Percentiles rank a stretch among this genome's conserved stretches.
Evolutionary conservation across 2,888 invertebrate genomes (phyloP).

Genomic region (Arge pagana): DNA sequence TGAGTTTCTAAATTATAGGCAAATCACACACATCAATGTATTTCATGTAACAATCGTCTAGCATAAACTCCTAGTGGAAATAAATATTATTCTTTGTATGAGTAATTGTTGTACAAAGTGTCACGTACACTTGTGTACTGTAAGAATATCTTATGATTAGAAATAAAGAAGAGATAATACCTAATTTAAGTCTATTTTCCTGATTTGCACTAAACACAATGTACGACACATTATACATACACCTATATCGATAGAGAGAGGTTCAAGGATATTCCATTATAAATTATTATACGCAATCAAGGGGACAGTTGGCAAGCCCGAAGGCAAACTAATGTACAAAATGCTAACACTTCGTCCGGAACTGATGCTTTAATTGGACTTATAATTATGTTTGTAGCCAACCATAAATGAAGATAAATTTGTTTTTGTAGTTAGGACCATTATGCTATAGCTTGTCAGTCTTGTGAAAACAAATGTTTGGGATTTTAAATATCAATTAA

Average conservation of each 20-base stretch:
- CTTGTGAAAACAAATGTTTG: background rate
- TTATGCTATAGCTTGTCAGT: too few relatives aligned
- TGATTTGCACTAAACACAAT: constrained; percentile 16
- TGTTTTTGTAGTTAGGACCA: too few relatives aligned
- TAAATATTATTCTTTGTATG: constrained; percentile 37
- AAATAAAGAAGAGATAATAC: constrained; percentile 1
- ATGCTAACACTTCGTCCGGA: too few relatives aligned
- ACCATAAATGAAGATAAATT: too few relatives aligned
- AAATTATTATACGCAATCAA: too few relatives aligned
- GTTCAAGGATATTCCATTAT: too few relatives aligned
- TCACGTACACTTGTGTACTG: constrained; percentile 1
- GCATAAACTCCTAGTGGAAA: constrained; percentile 11
- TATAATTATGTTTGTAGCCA: too few relatives aligned
- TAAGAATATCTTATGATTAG: constrained; percentile 9
- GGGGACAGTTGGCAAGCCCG: too few relatives aligned
- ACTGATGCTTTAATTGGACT: too few relatives aligned
- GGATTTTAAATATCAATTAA: too few relatives aligned
- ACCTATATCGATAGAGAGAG: too few relatives aligned
- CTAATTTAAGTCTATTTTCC: constrained; percentile 12
- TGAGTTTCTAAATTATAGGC: constrained; percentile 2
- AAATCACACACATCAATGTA: background rate
- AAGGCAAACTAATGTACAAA: too few relatives aligned
- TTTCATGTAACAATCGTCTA: constrained; percentile 4
- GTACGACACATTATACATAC: constrained; percentile 19
- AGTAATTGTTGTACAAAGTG: constrained; percentile 31